A percentile compares a stretch with the other conserved stretches of the same genome.
phyloP scores from a whole-genome alignment of 1,140 invertebrate species.

The Procambarus virginalis region DNA sequence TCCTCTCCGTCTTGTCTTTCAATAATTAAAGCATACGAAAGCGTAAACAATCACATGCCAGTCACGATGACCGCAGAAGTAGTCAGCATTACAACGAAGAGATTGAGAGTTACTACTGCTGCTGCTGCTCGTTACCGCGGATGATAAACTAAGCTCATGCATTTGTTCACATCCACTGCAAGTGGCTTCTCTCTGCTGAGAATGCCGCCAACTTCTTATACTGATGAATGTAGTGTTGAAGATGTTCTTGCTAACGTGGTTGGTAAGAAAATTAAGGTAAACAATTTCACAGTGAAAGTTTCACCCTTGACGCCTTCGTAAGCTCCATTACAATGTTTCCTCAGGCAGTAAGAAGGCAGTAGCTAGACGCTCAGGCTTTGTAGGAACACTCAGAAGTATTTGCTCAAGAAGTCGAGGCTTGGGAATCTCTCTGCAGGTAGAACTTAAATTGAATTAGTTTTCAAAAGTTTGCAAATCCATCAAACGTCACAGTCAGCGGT shows the following conservation, averaged over 20 bases:
- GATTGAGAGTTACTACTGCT: no score
- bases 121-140: no score
- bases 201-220: no score
- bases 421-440: background rate
- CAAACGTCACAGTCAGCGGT: background rate
- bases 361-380: background rate
- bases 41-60: no score
- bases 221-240: background rate
- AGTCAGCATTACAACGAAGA: no score
- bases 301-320: background rate
- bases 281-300: background rate
- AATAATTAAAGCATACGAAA: no score
- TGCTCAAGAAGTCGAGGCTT: background rate
- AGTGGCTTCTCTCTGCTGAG: no score
- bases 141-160: no score
- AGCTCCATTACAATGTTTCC: background rate
- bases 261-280: background rate
- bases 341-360: background rate
- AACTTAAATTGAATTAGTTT: background rate
- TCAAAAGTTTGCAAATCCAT: background rate
- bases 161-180: no score
- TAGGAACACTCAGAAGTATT: background rate
- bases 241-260: background rate
- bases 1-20: no score
- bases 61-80: no score